Conservation (phyloP, 2,113 vertebrate genomes). For the Gobio gobio region DNA sequence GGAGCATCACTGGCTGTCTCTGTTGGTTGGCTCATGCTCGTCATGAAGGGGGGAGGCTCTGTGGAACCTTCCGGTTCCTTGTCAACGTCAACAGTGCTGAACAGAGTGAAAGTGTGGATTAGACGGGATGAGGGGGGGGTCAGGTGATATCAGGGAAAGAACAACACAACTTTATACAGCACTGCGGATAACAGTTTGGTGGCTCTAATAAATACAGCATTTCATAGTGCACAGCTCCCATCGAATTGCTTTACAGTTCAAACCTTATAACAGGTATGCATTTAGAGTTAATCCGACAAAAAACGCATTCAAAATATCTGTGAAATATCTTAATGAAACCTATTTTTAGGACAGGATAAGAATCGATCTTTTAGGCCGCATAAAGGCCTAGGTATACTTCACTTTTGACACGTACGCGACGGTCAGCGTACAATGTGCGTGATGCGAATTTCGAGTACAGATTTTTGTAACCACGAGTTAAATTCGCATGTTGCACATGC, state of each 20-base stretch:
- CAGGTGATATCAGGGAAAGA: slow-evolving; percentile 35
- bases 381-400: no score
- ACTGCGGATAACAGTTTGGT: neutral
- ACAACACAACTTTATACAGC: slow-evolving; percentile 40
- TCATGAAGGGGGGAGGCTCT: slow-evolving; percentile 40
- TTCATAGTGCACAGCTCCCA: neutral
- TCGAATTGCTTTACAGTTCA: neutral
- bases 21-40: slow-evolving; percentile 60
- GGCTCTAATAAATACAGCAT: neutral
- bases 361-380: no score
- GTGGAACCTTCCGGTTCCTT: slow-evolving; percentile 63
- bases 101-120: slow-evolving; percentile 54
- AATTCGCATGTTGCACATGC: no score
- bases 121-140: slow-evolving; percentile 22
- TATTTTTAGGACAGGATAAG: neutral
- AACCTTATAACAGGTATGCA: neutral
- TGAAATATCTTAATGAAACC: neutral
- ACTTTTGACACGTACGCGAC: no score
- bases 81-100: slow-evolving; percentile 61
- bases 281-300: neutral
- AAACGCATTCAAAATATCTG: neutral
- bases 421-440: no score
- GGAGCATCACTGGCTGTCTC: slow-evolving; percentile 56
- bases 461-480: no score
- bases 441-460: no score